Base-by-base conservation (phyloP, 2,888 invertebrate species). In the Synergus gifuensis region DNA sequence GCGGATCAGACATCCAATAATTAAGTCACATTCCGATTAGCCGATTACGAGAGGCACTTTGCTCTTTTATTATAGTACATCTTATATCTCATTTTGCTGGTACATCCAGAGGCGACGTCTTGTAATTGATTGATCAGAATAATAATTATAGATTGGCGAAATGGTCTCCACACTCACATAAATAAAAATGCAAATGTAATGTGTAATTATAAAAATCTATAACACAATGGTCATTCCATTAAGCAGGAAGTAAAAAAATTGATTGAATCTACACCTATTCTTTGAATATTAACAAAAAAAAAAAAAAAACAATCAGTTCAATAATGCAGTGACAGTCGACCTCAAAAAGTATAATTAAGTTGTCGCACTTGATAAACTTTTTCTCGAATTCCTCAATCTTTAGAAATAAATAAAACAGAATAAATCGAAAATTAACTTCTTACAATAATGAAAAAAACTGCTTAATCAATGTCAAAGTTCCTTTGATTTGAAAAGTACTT, bases 61-160 rank as follows among this genome's bases (percentile, higher is more conserved):
- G 46, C 11, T 46, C 12, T 46, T 46, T 7, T 46, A 46, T 12
- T 46, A 46, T 46, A 46, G 12, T 14, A 46, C 46, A 46, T 46
- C 46, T 46, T 46, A 46, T 46, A 46, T 46, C 46, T 46, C 46
- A 46, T 46, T 46, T 46, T 46, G 46, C 46, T 46, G 46, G 46
- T 46, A 46, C 46, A 46, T 46, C 46, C 11, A 46, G 46, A 46
- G 46, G 46, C 46, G 46, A 46, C 14, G 46, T 46, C 4, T 46
- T 14, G 49, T 58, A 58, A 58, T 18, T 58, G 58, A 58, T 58
- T 58, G 18, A 58, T 58, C 58, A 58, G 58, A 58, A 58, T 58
- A 22, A 18, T 58, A 18, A 9, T 58, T 18, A 58, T 16, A 58
- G 18, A 58, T 58, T 18, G 58, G 11, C n/a, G 9, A 18, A 58